phyloP scores from a whole-genome alignment of 2,113 vertebrate genomes.

The Grus americana region DNA sequence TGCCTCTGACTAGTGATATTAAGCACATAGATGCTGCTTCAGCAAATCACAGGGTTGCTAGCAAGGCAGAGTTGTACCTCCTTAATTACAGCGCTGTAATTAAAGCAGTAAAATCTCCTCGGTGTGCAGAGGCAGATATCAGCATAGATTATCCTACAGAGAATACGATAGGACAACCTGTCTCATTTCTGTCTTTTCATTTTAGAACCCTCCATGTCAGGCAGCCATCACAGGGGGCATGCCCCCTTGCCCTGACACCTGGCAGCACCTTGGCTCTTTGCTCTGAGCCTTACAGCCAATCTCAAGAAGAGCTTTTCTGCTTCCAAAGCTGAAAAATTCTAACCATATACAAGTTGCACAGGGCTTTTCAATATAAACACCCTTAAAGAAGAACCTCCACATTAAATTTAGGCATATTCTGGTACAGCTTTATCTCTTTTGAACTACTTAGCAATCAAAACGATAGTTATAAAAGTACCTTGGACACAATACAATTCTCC shows the following conservation, averaged over 20 bases:
- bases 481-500: neutral
- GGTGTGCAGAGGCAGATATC: neutral
- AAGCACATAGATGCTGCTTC: neutral
- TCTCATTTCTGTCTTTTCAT: neutral
- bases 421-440: neutral
- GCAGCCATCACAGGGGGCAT: rapidly evolving
- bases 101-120: constrained; percentile 14
- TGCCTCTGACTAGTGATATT: neutral
- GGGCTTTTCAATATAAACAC: neutral
- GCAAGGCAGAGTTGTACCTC: neutral
- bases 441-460: neutral
- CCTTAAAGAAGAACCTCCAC: neutral
- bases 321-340: neutral
- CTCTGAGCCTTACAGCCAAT: neutral
- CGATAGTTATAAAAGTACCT: neutral
- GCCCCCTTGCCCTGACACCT: neutral
- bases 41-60: neutral
- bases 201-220: neutral
- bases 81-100: constrained; percentile 35
- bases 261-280: neutral
- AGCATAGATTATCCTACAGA: constrained; percentile 7
- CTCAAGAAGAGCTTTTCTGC: neutral
- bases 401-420: neutral
- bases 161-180: neutral
- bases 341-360: neutral